Conservation (phyloP, 2,797 vertebrate genomes). For the Anolis apletophallus region DNA sequence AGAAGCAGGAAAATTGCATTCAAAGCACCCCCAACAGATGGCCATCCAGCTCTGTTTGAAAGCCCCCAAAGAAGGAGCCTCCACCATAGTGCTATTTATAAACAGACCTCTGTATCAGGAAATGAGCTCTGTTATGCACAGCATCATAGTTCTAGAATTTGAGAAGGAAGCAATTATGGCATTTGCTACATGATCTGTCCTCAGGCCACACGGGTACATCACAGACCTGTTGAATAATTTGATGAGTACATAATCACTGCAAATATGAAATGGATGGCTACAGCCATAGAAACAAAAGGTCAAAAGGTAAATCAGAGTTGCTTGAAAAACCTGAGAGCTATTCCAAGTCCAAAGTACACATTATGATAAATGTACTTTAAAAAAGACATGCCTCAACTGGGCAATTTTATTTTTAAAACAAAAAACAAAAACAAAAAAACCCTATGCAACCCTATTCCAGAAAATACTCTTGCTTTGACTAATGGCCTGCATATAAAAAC, state of each 20-base stretch:
- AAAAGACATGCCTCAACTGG: neutral
- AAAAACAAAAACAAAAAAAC: neutral
- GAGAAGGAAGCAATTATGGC: neutral
- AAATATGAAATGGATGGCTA: constrained; percentile 65
- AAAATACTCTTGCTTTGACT: neutral
- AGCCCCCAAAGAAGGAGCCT: too few species aligned
- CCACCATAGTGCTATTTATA: neutral
- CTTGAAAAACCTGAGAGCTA: neutral
- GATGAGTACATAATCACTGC: neutral
- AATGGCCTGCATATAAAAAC: neutral
- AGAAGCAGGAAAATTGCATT: too few species aligned
- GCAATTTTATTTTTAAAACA: neutral
- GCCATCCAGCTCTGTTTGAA: too few species aligned
- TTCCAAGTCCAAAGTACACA: neutral
- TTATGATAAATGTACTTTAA: neutral
- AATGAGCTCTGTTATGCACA: neutral
- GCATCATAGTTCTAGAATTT: neutral
- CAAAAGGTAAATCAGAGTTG: neutral
- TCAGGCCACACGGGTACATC: too few species aligned
- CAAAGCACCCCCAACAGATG: too few species aligned
- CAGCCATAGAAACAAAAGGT: neutral
- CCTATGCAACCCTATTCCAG: neutral
- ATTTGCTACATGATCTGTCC: neutral
- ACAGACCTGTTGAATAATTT: neutral
- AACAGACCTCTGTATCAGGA: neutral